These are phyloP conservation scores for Incurvaria masculella DNA, from an alignment of 2,888 invertebrate genomes.

Conservation along the genomic window DNA sequence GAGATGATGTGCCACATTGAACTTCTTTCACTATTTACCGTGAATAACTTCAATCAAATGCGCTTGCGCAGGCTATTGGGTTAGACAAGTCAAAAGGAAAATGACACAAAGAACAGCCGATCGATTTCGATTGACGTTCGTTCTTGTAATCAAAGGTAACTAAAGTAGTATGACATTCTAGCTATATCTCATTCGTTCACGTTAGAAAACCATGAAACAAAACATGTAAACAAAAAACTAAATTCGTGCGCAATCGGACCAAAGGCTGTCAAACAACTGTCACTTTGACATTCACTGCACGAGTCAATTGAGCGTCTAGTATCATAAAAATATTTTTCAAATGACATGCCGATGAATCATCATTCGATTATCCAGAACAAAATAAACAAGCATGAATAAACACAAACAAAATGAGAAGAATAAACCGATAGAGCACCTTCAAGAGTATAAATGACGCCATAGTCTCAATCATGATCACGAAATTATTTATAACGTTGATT, in stretches of 20 bases:
- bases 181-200: background rate
- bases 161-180: too few species aligned
- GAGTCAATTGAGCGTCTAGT: slow-evolving; percentile 16
- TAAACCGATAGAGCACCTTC: slow-evolving; percentile 33
- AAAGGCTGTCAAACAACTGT: background rate
- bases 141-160: too few species aligned
- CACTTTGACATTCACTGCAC: background rate
- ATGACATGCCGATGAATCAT: background rate
- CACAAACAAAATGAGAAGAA: background rate
- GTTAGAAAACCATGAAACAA: background rate
- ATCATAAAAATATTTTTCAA: background rate
- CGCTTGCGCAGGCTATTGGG: too few species aligned
- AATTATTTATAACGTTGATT: slow-evolving; percentile 30
- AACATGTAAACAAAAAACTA: background rate
- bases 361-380: background rate
- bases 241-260: too few species aligned
- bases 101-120: too few species aligned
- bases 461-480: slow-evolving; percentile 54
- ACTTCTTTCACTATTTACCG: too few species aligned
- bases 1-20: too few species aligned
- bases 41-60: too few species aligned
- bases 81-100: too few species aligned
- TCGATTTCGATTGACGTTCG: too few species aligned
- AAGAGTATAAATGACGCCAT: slow-evolving; percentile 57
- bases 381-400: background rate